phyloP scores from a whole-genome alignment of 2,888 invertebrate genomes.

The Synergus gifuensis region DNA sequence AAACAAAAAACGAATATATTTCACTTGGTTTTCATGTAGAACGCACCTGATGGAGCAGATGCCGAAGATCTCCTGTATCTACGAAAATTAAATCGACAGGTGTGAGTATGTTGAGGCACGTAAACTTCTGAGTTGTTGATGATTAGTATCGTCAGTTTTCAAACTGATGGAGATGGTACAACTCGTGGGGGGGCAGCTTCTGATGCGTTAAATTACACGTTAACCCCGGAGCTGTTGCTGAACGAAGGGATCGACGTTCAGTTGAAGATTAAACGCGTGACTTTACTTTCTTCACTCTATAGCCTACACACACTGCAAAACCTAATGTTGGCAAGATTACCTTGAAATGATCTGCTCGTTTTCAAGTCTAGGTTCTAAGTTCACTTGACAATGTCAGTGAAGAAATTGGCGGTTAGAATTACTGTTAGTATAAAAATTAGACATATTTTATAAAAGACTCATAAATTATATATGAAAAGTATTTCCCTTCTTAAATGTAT shows the following conservation, averaged over 20 bases:
- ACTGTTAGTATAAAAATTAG: too few relatives aligned
- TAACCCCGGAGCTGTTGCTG: constrained; percentile 64
- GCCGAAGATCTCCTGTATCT: constrained; percentile 14
- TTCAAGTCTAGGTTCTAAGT: not conserved
- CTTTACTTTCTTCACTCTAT: constrained; percentile 45
- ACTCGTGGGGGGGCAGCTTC: constrained; percentile 57
- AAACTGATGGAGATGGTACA: constrained; percentile 49
- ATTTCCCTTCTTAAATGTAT: not conserved
- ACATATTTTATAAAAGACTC: too few relatives aligned
- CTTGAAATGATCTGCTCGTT: not conserved
- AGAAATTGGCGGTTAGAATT: too few relatives aligned
- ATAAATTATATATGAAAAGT: too few relatives aligned
- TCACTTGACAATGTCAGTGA: not conserved
- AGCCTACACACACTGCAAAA: not conserved
- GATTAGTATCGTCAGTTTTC: constrained; percentile 55
- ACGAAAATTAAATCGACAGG: constrained; percentile 55
- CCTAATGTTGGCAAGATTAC: not conserved
- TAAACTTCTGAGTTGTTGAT: constrained; percentile 54
- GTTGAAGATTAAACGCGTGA: constrained; percentile 63
- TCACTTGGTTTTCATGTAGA: not conserved
- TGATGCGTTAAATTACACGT: constrained; percentile 77
- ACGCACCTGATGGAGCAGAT: constrained; percentile 19
- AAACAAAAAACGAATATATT: not conserved
- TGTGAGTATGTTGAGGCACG: constrained; percentile 54
- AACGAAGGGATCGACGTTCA: constrained; percentile 45